Evolutionary conservation across 1,140 invertebrate species (phyloP).

Genomic region (Bradynema listronoti): DNA sequence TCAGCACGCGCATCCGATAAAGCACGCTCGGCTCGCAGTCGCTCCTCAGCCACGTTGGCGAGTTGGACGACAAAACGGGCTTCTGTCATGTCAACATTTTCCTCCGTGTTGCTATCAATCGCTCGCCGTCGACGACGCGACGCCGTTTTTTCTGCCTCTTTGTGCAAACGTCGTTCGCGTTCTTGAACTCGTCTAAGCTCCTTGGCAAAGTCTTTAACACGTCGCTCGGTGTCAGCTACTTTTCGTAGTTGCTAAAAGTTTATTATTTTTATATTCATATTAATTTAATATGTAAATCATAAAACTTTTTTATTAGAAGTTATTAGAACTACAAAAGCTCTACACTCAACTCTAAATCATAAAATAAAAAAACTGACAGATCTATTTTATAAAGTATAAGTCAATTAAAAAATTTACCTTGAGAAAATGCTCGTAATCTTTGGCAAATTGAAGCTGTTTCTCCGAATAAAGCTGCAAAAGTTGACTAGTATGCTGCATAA

Average conservation of each 20-base stretch:
- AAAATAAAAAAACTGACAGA: too few relatives aligned
- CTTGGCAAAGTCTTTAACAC: slow-evolving; percentile 15
- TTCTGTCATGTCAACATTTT: background rate
- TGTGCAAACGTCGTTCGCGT: slow-evolving; percentile 10
- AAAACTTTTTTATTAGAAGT: too few relatives aligned
- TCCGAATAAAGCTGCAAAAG: slow-evolving; percentile 37
- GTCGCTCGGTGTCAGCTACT: slow-evolving; percentile 36
- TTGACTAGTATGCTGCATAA: slow-evolving; percentile 36
- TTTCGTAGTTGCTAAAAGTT: slow-evolving; percentile 34
- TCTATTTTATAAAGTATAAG: too few relatives aligned
- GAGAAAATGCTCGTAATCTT: slow-evolving; percentile 43
- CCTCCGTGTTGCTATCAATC: slow-evolving; percentile 11
- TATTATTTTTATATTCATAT: background rate
- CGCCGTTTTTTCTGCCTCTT: slow-evolving; percentile 4
- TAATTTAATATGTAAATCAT: too few relatives aligned
- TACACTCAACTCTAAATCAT: too few relatives aligned
- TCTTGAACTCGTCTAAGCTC: slow-evolving; percentile 23
- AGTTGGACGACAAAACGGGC: background rate
- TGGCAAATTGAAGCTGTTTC: slow-evolving; percentile 34
- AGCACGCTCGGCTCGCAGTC: slow-evolving; percentile 16
- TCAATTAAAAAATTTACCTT: slow-evolving; percentile 13
- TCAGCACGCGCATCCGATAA: slow-evolving; percentile 22
- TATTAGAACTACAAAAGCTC: too few relatives aligned
- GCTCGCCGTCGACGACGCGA: background rate
- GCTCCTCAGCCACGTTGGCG: slow-evolving; percentile 15